Conservation (phyloP, 2,797 vertebrate species). For the Chelmon rostratus region DNA sequence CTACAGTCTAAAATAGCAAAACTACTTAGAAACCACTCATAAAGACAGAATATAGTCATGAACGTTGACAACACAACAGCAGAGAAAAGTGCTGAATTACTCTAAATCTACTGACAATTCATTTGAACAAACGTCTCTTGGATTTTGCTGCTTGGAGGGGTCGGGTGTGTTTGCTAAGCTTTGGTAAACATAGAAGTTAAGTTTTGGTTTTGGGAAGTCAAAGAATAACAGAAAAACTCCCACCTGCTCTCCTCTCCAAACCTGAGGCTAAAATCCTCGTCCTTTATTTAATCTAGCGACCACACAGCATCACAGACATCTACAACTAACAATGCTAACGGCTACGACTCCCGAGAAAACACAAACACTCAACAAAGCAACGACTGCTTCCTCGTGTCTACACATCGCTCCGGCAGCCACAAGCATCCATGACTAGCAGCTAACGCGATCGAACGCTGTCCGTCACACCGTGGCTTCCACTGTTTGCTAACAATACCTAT, state of each 20-base stretch:
- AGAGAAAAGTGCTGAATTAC: conserved; percentile 42
- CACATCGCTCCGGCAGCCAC: neutral
- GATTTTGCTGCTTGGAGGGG: conserved; percentile 47
- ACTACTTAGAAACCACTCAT: conserved; percentile 14
- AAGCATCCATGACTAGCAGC: neutral
- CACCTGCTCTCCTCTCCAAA: conserved; percentile 27
- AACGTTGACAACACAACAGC: conserved; percentile 34
- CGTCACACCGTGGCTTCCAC: neutral
- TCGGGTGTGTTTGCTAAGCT: conserved; percentile 28
- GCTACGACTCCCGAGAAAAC: conserved; percentile 31
- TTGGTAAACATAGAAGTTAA: conserved; percentile 59
- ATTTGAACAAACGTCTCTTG: conserved; percentile 43
- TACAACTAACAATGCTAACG: conserved; percentile 51
- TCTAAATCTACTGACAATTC: conserved; percentile 33
- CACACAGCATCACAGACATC: conserved; percentile 47
- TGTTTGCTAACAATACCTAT: conserved; percentile 1
- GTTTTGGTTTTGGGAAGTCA: conserved; percentile 63
- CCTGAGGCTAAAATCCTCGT: conserved; percentile 28
- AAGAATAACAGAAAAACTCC: conserved; percentile 33
- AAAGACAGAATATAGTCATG: conserved; percentile 28
- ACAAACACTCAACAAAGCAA: conserved; percentile 39
- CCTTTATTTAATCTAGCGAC: conserved; percentile 16
- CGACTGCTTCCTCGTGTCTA: neutral
- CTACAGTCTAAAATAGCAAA: neutral
- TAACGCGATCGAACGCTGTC: neutral